Base-by-base conservation (phyloP, 2,888 invertebrate species). In the Bombylius discolor region DNA sequence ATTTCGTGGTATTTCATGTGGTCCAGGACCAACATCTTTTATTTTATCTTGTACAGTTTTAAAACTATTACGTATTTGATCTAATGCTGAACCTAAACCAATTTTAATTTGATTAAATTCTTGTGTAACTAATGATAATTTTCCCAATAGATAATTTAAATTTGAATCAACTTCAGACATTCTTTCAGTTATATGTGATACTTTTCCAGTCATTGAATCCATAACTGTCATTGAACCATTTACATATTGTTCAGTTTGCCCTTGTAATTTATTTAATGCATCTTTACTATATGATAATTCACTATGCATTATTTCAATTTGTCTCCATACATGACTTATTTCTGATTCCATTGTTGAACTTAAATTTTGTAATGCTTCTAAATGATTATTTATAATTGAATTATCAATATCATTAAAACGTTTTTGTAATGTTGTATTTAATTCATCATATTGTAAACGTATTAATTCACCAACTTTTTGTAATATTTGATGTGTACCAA, bases 271-370 rank as follows among this genome's bases (percentile, higher is more conserved):
- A 59, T 84, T 84, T n/a, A 93, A 73, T 4, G 86, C 79, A 47
- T 80, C 81, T 50, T 86, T 84, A 67, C 84, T 89, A 58, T 83
- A 82, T 39, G 82, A 83, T 66, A 93, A 82, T 69, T 91, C 89
- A 65, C 85, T 83, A 70, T 88, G 85, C 88, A 93, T 89, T 56
- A 88, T 85, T 60, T 90, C 89, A 63, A 93, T 91, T 71, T 91
- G 92, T 32, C 90, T 77, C 92, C 92, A 92, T 14, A 93, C 90
- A 69, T 89, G 87, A 61, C 85, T 82, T 69, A 91, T 85, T 68
- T 89, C 89, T 13, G 81, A 77, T 64, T 90, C 89, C 67, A 92
- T 83, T 66, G 85, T 84, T 0, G 80, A 74, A 52, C 85, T 89
- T 52, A 91, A 73, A 71, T 90, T 90, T 6, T 81, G 79, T 56